These are phyloP conservation scores for Trichonephila clavipes DNA, from an alignment of 1,140 invertebrate genomes.

Conservation along the genomic window DNA sequence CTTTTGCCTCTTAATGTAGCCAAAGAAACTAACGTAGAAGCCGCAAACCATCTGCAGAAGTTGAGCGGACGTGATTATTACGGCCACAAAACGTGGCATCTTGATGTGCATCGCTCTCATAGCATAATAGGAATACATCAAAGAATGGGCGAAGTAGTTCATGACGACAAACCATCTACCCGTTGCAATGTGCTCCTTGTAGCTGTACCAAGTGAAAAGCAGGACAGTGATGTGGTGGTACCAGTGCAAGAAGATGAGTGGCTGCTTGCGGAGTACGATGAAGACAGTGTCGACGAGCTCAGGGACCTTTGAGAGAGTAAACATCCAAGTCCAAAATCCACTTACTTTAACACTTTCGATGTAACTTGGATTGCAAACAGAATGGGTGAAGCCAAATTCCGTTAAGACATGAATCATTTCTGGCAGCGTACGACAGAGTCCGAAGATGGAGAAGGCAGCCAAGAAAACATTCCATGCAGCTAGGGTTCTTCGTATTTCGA, in stretches of 20 bases:
- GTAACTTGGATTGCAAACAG: constrained; percentile 95
- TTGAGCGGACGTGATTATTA: constrained; percentile 95
- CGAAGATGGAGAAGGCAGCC: constrained; percentile 97
- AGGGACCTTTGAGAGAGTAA: constrained; percentile 94
- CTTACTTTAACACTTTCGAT: constrained; percentile 92
- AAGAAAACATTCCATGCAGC: constrained; percentile 95
- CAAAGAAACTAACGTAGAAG: constrained; percentile 93
- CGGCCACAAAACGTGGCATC: constrained; percentile 90
- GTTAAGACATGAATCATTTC: constrained; percentile 92
- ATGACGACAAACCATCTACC: constrained; percentile 99
- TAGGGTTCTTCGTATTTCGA: constrained; percentile 91
- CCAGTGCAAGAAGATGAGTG: constrained; percentile 92
- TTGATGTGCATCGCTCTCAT: constrained; percentile 92
- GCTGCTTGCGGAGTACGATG: constrained; percentile 88
- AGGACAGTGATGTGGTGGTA: constrained; percentile 80
- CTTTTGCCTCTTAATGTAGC: constrained; percentile 82
- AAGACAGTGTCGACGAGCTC: constrained; percentile 98
- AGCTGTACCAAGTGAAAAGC: constrained; percentile 98
- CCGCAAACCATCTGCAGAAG: constrained; percentile 97
- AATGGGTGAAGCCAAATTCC: constrained; percentile 94
- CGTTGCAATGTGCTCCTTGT: constrained; percentile 97
- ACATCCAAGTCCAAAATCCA: constrained; percentile 98
- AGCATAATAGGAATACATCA: constrained; percentile 99
- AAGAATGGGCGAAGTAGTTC: constrained; percentile 98
- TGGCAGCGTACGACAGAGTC: constrained; percentile 91